Base-by-base conservation (phyloP, 2,113 vertebrate genomes). In the Monopterus albus region DNA sequence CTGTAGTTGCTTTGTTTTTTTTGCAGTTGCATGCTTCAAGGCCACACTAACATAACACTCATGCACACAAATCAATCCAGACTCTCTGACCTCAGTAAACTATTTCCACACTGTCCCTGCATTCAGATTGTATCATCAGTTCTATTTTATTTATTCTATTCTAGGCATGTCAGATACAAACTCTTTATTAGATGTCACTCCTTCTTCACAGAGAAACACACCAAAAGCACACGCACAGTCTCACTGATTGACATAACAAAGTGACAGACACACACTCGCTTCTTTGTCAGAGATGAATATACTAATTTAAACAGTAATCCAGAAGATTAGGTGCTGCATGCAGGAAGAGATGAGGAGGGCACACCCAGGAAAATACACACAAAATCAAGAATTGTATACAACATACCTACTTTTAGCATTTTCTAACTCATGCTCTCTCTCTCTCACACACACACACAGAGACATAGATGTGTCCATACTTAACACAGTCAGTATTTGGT, bases 261-360 rank as follows among this genome's bases (percentile, higher is more conserved):
- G 67, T 68, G 67, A 58, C 70, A 75, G 71, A 68, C 31, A 82
- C 55, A 66, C 68, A 45, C 46, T 33, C 20, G 60, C 51, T 50
- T 60, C 56, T 57, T 67, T 72, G 42, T 71, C 38, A 60, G 14
- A 18, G 12, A 86, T 81, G 79, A 86, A 79, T 82, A 49, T 21
- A 68, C 46, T 76, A 67, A 88, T 76, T 81, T 81, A 79, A 76
- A 80, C 63, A 82, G 69, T 61, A 74, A 82, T 85, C 63, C 53
- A 50, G 36, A 43, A 68, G 69, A 70, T 82, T 77, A 72, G 63
- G 74, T 31, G 18, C 58, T 12, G 59, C 29, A 53, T 51, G 10
- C 55, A 40, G 14, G 35, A 43, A 61, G 47, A 36, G 39, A 57
- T 36, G 57, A 49, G 58, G 29, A 65, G 35, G 58, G 23, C 66